Evolutionary conservation across 2,797 vertebrate genomes (phyloP), one percentile per base, ranked within the genome.

Genomic region (Chromis chromis): DNA sequence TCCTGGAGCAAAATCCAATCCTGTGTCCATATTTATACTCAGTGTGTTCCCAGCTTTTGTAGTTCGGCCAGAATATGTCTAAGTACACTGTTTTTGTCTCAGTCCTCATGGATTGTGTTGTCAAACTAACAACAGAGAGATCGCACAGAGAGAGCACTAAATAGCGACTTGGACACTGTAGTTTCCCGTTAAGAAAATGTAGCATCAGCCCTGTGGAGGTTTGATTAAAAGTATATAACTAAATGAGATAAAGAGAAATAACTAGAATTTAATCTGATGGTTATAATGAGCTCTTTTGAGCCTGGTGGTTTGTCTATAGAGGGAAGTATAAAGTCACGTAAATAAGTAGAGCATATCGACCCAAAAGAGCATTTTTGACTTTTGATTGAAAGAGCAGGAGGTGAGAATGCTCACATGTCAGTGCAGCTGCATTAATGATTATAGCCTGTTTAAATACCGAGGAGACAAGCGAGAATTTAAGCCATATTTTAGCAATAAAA

Each of bases 1-100:
- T 36, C 16, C 62, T 36, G 33, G 21, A 52, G 61, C 33, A 6
- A 33, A 70, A 78, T 70, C 27, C 46, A 78, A 72, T 53, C 10
- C 12, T 63, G 25, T 17, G 36, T 62, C 4, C 21, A 39, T 67
- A 22, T 71, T 25, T 71, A 19, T 48, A 24, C 14, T 55, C 54
- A 4, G 33, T 33, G 33, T 53, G 22, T 17, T 57, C 36, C 6
- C 11, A 39, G 36, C 39, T 14, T 21, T 46, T 2, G 28, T 27
- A 16, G 19, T n/a, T 66, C 53, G 46, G 22, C 2, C 1, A 57
- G 44, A 24, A 62, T 27, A 12, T 6, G 4, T 27, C 12, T 11
- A 22, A 58, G 57, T 14, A 24, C 22, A 22, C 39, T 17, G 13
- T 36, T 21, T 70, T 52, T 36, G 14, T 4, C 42, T 50, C 49